These are phyloP conservation scores for Andrena hattorfiana DNA, from an alignment of 2,888 invertebrate genomes.

Conservation along the genomic window DNA sequence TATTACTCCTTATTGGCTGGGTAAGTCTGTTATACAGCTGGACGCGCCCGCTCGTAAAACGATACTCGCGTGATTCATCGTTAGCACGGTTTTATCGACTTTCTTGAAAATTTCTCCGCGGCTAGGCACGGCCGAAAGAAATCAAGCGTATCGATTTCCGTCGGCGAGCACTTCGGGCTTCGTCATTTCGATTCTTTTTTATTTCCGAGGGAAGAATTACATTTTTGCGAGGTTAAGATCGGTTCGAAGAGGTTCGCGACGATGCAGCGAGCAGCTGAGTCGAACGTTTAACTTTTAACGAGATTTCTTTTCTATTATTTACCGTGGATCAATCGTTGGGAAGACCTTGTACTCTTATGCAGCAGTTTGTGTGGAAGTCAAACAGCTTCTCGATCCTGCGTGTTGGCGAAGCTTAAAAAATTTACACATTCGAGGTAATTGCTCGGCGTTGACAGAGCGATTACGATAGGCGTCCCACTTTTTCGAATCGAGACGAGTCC, in stretches of 20 bases:
- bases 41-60: conserved; percentile 15
- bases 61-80: conserved; percentile 31
- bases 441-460: conserved; percentile 19
- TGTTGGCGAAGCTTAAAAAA: conserved; percentile 1
- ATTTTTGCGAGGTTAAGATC: not conserved
- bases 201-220: too few relatives aligned
- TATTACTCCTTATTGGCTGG: conserved; percentile 14
- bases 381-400: not conserved
- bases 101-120: conserved; percentile 44
- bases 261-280: too few relatives aligned
- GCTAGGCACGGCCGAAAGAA: conserved; percentile 1
- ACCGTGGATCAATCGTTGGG: not conserved
- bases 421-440: conserved; percentile 28
- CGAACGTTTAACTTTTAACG: too few relatives aligned
- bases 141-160: conserved; percentile 7
- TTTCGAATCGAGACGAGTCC: conserved; percentile 6
- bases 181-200: too few relatives aligned
- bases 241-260: not conserved
- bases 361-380: not conserved
- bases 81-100: conserved; percentile 36
- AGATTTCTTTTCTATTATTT: too few relatives aligned
- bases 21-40: conserved; percentile 11
- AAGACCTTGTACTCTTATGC: not conserved
- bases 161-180: not conserved
- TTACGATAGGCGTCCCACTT: conserved; percentile 36